These are phyloP conservation scores for Recurvirostra avosetta DNA, from an alignment of 2,113 vertebrate species.

Conservation along the genomic window DNA sequence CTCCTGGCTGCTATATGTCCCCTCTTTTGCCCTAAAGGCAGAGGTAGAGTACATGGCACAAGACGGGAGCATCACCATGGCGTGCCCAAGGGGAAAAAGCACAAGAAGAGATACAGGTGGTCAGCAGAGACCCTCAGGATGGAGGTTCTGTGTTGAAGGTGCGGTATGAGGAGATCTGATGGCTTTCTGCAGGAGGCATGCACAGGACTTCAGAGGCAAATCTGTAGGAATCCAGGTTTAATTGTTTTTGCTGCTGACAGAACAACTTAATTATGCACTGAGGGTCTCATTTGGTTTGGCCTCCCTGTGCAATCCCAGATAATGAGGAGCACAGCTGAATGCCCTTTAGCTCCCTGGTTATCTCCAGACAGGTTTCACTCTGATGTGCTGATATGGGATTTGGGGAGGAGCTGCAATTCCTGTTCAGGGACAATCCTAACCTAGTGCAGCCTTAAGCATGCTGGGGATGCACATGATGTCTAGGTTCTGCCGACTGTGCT, in stretches of 20 bases:
- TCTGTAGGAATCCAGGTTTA: neutral
- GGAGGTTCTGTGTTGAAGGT: neutral
- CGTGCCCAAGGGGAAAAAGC: neutral
- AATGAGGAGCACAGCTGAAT: constrained; percentile 13
- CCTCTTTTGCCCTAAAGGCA: neutral
- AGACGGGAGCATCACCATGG: neutral
- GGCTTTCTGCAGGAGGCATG: neutral
- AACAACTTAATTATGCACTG: neutral
- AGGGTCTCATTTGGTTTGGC: neutral
- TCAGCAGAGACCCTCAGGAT: neutral
- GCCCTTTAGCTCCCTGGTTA: constrained; percentile 21
- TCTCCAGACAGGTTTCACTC: neutral
- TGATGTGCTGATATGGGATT: neutral
- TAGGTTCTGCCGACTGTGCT: neutral
- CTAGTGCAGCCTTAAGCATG: neutral
- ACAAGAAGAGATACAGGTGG: neutral
- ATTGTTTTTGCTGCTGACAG: constrained; percentile 2
- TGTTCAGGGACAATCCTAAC: neutral
- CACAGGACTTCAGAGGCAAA: neutral
- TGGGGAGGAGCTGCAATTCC: neutral
- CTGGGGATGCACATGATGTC: neutral
- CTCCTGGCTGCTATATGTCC: neutral
- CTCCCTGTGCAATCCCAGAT: neutral
- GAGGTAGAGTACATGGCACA: neutral
- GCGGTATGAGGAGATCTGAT: neutral